Percentiles rank a stretch among this genome's conserved stretches.
phyloP scores from a whole-genome alignment of 1,140 invertebrate genomes.

The Pinna nobilis region DNA sequence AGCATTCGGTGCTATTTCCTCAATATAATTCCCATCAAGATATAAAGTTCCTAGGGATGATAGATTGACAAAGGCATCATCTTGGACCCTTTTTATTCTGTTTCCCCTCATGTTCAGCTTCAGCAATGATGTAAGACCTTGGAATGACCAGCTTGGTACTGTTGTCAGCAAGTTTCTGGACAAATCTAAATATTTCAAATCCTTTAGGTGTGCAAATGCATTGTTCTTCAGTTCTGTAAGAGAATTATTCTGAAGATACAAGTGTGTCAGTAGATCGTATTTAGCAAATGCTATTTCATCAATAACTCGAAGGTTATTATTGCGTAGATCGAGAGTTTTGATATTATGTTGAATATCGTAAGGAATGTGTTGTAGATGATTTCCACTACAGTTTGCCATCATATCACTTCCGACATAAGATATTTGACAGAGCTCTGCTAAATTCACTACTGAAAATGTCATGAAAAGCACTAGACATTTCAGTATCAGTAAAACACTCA shows the following conservation, averaged over 20 bases:
- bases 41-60: constrained; percentile 51
- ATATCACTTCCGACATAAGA: constrained; percentile 40
- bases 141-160: constrained; percentile 54
- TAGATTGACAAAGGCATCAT: constrained; percentile 55
- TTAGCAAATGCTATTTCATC: constrained; percentile 51
- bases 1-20: constrained; percentile 46
- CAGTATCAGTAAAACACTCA: neutral
- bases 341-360: constrained; percentile 59
- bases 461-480: neutral
- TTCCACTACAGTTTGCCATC: constrained; percentile 61
- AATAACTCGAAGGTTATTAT: constrained; percentile 57
- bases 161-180: constrained; percentile 58
- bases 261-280: constrained; percentile 55
- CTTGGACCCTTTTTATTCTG: constrained; percentile 48
- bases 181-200: constrained; percentile 61
- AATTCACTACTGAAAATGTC: neutral
- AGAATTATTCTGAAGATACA: constrained; percentile 62
- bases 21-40: constrained; percentile 63
- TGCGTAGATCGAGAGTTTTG: constrained; percentile 54
- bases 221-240: constrained; percentile 52
- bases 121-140: constrained; percentile 43
- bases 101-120: constrained; percentile 60
- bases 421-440: constrained; percentile 17
- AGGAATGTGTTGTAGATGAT: constrained; percentile 53
- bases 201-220: constrained; percentile 55